Evolutionary conservation across 2,888 invertebrate genomes (phyloP).

Genomic region (Leuctra nigra): DNA sequence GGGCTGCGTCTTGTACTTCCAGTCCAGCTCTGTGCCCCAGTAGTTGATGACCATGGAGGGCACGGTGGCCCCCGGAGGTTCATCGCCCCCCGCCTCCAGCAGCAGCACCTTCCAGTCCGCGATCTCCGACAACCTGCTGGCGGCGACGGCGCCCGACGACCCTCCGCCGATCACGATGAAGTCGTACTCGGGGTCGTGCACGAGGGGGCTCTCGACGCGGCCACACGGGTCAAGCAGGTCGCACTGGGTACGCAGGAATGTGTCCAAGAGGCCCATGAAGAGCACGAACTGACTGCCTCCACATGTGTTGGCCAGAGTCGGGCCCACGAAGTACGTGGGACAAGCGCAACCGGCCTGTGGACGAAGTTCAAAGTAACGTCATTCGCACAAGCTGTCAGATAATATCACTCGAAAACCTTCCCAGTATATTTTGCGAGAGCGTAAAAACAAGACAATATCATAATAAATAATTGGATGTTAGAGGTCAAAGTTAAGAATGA

Average conservation of each 20-base stretch:
- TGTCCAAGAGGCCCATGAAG: constrained; percentile 28
- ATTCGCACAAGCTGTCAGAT: too few species aligned
- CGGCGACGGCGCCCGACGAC: constrained; percentile 57
- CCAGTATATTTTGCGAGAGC: too few species aligned
- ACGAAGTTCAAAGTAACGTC: too few species aligned
- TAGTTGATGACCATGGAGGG: constrained; percentile 36
- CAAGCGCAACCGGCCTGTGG: constrained; percentile 16
- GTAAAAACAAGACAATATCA: too few species aligned
- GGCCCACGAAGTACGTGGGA: constrained; percentile 22
- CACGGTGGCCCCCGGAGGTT: constrained; percentile 50
- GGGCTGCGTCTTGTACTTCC: constrained; percentile 45
- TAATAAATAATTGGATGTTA: too few species aligned
- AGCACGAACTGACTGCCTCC: constrained; percentile 22
- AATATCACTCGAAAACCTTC: too few species aligned
- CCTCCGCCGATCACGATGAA: constrained; percentile 78
- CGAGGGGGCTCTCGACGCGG: constrained; percentile 14
- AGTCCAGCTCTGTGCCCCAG: constrained; percentile 40
- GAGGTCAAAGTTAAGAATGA: too few species aligned
- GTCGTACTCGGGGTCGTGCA: constrained; percentile 53
- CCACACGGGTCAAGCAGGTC: constrained; percentile 26
- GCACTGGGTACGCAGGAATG: constrained; percentile 24
- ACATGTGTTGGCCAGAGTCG: constrained; percentile 23
- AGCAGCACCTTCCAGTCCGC: constrained; percentile 49
- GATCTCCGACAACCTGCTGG: constrained; percentile 61
- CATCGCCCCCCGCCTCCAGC: constrained; percentile 65